A percentile compares a stretch with the other conserved stretches of the same genome.
phyloP scores from a whole-genome alignment of 2,797 vertebrate species.

The Anabacerthia variegaticeps region DNA sequence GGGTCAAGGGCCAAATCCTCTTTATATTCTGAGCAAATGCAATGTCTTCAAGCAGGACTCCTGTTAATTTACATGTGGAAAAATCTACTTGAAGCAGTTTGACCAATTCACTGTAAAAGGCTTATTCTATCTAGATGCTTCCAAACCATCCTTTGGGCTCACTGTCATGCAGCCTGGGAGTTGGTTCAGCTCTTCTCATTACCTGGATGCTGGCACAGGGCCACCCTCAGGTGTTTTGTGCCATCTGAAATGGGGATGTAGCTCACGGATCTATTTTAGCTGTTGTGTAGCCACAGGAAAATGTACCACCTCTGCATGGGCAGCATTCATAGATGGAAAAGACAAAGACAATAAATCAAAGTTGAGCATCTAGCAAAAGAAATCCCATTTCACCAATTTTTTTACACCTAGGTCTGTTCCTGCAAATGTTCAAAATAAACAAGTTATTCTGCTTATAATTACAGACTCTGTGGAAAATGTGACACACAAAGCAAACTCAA shows the following conservation, averaged over 20 bases:
- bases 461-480: not conserved
- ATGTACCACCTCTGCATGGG: not conserved
- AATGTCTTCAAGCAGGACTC: not conserved
- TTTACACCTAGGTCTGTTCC: not conserved
- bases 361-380: not conserved
- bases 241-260: not conserved
- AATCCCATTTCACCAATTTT: not conserved
- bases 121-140: not conserved
- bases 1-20: not conserved
- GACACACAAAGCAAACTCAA: not conserved
- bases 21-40: not conserved
- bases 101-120: not conserved
- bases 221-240: not conserved
- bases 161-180: not conserved
- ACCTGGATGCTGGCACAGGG: not conserved
- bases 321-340: not conserved
- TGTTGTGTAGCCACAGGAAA: not conserved
- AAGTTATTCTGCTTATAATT: not conserved
- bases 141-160: not conserved
- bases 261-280: not conserved
- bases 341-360: not conserved
- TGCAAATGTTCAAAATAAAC: not conserved
- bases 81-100: not conserved
- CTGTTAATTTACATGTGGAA: not conserved
- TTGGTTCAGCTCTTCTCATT: not conserved